Conservation (phyloP, 2,888 invertebrate species). For the Tetragonisca angustula region DNA sequence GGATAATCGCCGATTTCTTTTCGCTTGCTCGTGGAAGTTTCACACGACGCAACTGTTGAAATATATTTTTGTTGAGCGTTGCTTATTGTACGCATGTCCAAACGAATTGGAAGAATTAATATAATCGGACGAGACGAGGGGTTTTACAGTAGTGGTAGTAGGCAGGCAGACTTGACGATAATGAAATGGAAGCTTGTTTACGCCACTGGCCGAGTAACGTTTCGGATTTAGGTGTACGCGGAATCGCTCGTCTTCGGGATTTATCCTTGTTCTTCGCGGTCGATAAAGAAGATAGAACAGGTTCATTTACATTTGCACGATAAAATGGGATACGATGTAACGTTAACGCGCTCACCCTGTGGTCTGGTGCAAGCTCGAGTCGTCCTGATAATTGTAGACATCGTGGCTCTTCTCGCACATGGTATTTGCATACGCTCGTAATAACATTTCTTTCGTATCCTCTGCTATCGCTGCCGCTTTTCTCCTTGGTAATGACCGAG, state of each 20-base stretch:
- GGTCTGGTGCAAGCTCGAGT: constrained; percentile 34
- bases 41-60: too few species aligned
- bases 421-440: constrained; percentile 37
- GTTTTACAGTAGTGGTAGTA: background rate
- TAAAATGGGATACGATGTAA: constrained; percentile 50
- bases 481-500: too few species aligned
- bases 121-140: constrained; percentile 10
- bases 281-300: constrained; percentile 25
- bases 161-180: constrained; percentile 9
- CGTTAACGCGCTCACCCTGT: constrained; percentile 16
- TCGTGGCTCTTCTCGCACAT: background rate
- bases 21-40: too few species aligned
- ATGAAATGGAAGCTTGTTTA: constrained; percentile 21
- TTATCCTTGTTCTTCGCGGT: constrained; percentile 60
- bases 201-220: constrained; percentile 6
- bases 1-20: too few species aligned
- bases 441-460: constrained; percentile 23
- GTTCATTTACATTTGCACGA: constrained; percentile 62
- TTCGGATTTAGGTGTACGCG: constrained; percentile 23
- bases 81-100: too few species aligned
- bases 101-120: background rate
- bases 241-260: constrained; percentile 50
- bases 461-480: background rate
- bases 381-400: constrained; percentile 33
- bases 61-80: too few species aligned